Evolutionary conservation across 2,888 invertebrate genomes (phyloP).

Genomic region (Malthinus seriepunctatus): DNA sequence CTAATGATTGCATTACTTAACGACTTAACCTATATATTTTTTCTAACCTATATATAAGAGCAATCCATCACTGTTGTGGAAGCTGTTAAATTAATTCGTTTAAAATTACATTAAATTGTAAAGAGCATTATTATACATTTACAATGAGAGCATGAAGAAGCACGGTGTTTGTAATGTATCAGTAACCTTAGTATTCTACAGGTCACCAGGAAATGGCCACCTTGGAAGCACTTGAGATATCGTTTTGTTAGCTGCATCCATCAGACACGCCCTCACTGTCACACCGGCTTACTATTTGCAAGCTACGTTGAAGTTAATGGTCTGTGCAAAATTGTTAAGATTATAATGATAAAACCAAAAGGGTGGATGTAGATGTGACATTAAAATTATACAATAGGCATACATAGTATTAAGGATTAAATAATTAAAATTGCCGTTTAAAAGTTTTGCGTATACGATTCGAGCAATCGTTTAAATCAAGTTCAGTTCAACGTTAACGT

Average conservation of each 20-base stretch:
- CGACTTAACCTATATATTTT: too few relatives aligned
- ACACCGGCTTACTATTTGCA: conserved; percentile 33
- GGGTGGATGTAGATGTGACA: conserved; percentile 10
- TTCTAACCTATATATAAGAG: too few relatives aligned
- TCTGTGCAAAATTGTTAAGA: conserved; percentile 35
- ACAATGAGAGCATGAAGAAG: conserved; percentile 26
- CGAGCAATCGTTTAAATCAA: too few relatives aligned
- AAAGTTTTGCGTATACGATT: too few relatives aligned
- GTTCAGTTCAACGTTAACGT: too few relatives aligned
- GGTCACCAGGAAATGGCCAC: conserved; percentile 38
- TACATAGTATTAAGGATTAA: not conserved
- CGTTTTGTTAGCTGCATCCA: conserved; percentile 35
- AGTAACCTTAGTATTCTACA: conserved; percentile 25
- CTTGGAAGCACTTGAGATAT: conserved; percentile 36
- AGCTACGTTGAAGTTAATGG: conserved; percentile 38
- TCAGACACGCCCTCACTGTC: conserved; percentile 39
- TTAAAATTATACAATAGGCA: conserved; percentile 1
- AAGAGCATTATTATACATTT: not conserved
- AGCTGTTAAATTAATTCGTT: too few relatives aligned
- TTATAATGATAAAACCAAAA: conserved; percentile 17
- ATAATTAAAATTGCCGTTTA: not conserved
- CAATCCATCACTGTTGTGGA: too few relatives aligned
- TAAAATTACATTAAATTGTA: too few relatives aligned
- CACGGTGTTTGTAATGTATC: conserved; percentile 27
- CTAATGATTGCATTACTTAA: too few relatives aligned